Evolutionary conservation across 2,888 invertebrate species (phyloP), one percentile per base, ranked within the genome.

Genomic region (Peribatodes rhomboidaria): DNA sequence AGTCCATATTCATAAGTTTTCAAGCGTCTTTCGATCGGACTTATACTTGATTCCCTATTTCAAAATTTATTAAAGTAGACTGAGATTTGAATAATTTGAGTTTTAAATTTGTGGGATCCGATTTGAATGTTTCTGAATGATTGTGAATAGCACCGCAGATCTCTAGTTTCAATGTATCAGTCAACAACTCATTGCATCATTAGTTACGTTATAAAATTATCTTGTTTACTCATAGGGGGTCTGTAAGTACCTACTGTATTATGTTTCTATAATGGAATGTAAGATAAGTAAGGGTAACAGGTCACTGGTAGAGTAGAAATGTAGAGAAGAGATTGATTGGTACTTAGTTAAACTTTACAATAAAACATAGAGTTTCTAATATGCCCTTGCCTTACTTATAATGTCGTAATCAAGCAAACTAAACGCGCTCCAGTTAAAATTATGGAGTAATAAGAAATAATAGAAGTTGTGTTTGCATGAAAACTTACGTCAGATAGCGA

Each of bases 401-500:
- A 37, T 20, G 9, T 13, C 11, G 20, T 18, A 52, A n/a, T 39
- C 22, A 53, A 20, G 2, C 27, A 8, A 27, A 10, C 33, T 49
- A 31, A 33, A 18, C 22, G 59, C 14, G 55, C 33, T 47, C 65
- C 63, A 75, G 82, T 81, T 81, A 52, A 46, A 11, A 37, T 27
- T 27, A 27, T 27, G 6, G 27, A 4, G 27, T 27, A 27, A 6
- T 27, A 27, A 27, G 3, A 27, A 27, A 27, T 27, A 27, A 27
- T 27, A 27, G 6, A 6, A 27, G 27, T 27, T 63, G 59, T 66
- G 71, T 73, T 75, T 59, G 71, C 74, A 27, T 11, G 18, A 13
- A 31, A 31, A 27, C 69, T 89, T 90, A 85, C 89, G 76, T 90
- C 89, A 87, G 85, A 71, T 74, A 63, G 14, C 67, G 90, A 90